Conservation (phyloP, 1,140 invertebrate species). For the Micrasema longulum region DNA sequence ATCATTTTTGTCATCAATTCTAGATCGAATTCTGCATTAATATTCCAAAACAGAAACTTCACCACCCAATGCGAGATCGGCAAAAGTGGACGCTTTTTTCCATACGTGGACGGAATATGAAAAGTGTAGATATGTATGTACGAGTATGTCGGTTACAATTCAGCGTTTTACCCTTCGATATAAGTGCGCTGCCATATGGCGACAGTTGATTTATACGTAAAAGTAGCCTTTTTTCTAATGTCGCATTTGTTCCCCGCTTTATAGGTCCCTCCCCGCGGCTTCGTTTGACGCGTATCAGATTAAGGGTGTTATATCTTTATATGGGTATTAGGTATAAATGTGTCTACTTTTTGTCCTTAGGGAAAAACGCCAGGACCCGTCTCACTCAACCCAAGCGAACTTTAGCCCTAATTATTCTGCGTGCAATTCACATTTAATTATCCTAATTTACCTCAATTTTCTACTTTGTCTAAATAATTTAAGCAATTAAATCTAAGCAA, state of each 20-base stretch:
- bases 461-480: too few relatives aligned
- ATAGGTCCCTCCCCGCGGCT: constrained; percentile 30
- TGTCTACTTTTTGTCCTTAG: neutral
- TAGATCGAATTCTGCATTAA: constrained; percentile 24
- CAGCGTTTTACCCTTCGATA: constrained; percentile 51
- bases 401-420: neutral
- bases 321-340: neutral
- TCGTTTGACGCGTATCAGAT: constrained; percentile 37
- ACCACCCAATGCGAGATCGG: constrained; percentile 29
- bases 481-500: too few relatives aligned
- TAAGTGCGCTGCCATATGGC: constrained; percentile 51
- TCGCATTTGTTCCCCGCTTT: constrained; percentile 48
- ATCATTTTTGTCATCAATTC: constrained; percentile 18
- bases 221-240: constrained; percentile 50
- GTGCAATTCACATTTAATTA: too few relatives aligned
- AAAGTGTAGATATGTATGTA: constrained; percentile 20
- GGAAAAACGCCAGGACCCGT: neutral
- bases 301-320: constrained; percentile 49
- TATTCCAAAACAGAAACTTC: constrained; percentile 30
- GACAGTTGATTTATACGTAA: constrained; percentile 54
- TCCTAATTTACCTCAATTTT: too few relatives aligned
- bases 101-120: constrained; percentile 36
- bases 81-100: constrained; percentile 32
- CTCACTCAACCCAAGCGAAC: neutral
- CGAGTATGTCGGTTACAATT: constrained; percentile 45